Conservation (phyloP, 2,888 invertebrate genomes). For the Hylaea fasciaria region DNA sequence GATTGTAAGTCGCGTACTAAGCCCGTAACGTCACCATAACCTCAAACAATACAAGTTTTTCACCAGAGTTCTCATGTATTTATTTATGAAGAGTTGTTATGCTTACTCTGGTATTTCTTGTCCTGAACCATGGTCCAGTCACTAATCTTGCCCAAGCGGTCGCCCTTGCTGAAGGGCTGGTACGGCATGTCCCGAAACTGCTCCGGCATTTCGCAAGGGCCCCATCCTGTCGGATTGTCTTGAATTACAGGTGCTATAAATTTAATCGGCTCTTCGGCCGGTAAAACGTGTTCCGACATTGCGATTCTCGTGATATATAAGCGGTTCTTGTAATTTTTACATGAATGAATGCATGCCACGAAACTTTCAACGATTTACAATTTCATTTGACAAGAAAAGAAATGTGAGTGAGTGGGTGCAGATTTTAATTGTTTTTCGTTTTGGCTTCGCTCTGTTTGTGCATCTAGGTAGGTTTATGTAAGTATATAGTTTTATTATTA, state of each 20-base stretch:
- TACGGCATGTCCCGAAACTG: conserved; percentile 99
- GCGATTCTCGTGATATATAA: conserved; percentile 39
- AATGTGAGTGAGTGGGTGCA: no score
- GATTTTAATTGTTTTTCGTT: no score
- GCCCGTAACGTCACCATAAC: conserved; percentile 59
- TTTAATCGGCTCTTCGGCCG: conserved; percentile 86
- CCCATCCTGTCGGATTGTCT: conserved; percentile 97
- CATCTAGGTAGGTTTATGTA: no score
- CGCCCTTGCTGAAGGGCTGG: conserved; percentile 99
- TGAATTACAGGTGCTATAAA: conserved; percentile 91
- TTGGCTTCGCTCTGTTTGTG: no score
- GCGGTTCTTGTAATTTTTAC: conserved; percentile 23
- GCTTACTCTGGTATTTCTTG: conserved; percentile 95
- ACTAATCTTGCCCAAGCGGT: conserved; percentile 98
- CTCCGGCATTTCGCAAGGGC: conserved; percentile 97
- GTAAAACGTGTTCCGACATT: conserved; percentile 81
- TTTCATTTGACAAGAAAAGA: conserved; percentile 7
- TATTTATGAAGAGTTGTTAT: neutral
- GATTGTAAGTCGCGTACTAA: neutral
- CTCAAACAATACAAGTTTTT: conserved; percentile 48
- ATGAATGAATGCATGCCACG: conserved; percentile 40
- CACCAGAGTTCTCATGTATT: conserved; percentile 5
- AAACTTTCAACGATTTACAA: conserved; percentile 13
- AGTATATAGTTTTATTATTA: no score
- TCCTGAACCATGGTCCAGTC: conserved; percentile 99